Evolutionary conservation across 2,797 vertebrate genomes (phyloP).

Genomic region (Psittacula echo): DNA sequence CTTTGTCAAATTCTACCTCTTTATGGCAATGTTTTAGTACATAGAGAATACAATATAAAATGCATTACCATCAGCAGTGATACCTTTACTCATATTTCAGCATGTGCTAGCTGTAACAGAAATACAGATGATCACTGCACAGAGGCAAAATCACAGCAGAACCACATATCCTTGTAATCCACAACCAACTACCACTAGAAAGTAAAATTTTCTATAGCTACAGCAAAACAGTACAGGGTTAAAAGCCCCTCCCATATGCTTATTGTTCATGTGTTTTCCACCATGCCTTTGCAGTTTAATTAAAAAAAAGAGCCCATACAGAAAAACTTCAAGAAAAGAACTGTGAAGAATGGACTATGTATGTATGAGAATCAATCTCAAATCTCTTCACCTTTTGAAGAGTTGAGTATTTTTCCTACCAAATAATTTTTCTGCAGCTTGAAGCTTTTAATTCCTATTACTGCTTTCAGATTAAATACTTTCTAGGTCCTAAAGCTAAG

Average conservation of each 20-base stretch:
- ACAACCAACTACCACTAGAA: background rate
- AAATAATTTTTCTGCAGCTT: background rate
- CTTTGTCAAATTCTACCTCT: background rate
- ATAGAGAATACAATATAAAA: background rate
- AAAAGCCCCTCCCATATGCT: background rate
- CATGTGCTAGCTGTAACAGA: background rate
- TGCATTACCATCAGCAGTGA: background rate
- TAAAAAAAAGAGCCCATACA: background rate
- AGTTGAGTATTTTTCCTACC: background rate
- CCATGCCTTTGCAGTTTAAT: background rate
- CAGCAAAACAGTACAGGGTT: background rate
- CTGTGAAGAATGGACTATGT: background rate
- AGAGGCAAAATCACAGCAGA: background rate
- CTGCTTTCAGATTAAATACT: background rate
- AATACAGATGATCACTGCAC: background rate
- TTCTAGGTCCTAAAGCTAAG: background rate
- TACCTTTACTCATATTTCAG: background rate
- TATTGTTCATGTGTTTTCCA: background rate
- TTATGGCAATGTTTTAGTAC: background rate
- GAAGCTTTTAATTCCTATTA: background rate
- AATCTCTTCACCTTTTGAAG: background rate
- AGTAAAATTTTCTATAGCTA: background rate
- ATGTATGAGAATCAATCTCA: background rate
- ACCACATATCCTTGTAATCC: background rate
- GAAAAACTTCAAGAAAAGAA: background rate